phyloP scores from a whole-genome alignment of 2,888 invertebrate genomes.

The Dynastes tityus region DNA sequence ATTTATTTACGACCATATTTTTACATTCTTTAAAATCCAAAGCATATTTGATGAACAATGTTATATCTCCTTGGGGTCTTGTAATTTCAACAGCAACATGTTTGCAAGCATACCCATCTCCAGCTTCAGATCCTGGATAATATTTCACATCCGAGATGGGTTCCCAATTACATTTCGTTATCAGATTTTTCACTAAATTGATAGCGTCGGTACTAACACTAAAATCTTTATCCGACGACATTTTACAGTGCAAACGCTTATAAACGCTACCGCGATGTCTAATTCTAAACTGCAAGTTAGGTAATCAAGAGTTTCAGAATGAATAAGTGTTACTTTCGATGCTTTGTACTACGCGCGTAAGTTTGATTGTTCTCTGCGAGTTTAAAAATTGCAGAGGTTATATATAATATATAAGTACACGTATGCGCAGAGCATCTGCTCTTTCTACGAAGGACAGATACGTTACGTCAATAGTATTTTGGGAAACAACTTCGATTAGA shows the following conservation, averaged over 20 bases:
- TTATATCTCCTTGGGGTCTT: neutral
- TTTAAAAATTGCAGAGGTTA: too few relatives aligned
- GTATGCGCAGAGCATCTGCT: too few relatives aligned
- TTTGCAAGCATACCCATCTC: slow-evolving; percentile 31
- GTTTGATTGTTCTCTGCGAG: too few relatives aligned
- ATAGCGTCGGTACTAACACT: slow-evolving; percentile 1
- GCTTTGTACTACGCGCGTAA: too few relatives aligned
- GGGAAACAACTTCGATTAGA: too few relatives aligned
- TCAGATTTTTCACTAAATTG: neutral
- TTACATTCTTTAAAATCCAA: neutral
- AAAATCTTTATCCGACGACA: neutral
- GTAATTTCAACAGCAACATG: slow-evolving; percentile 6
- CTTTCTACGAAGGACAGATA: too few relatives aligned
- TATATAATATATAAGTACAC: too few relatives aligned
- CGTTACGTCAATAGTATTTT: too few relatives aligned
- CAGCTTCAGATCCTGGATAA: slow-evolving; percentile 3
- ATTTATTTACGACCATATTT: neutral
- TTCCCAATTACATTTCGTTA: slow-evolving; percentile 7
- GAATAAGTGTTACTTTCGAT: too few relatives aligned
- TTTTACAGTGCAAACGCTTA: neutral
- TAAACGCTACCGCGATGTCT: too few relatives aligned
- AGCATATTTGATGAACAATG: slow-evolving; percentile 7
- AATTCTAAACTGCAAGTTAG: too few relatives aligned
- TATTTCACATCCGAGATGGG: neutral
- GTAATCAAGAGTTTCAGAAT: too few relatives aligned